A percentile compares a stretch with the other conserved stretches of the same genome.
These are phyloP conservation scores for Setipinna tenuifilis DNA, from an alignment of 2,797 vertebrate genomes.

Conservation along the genomic window DNA sequence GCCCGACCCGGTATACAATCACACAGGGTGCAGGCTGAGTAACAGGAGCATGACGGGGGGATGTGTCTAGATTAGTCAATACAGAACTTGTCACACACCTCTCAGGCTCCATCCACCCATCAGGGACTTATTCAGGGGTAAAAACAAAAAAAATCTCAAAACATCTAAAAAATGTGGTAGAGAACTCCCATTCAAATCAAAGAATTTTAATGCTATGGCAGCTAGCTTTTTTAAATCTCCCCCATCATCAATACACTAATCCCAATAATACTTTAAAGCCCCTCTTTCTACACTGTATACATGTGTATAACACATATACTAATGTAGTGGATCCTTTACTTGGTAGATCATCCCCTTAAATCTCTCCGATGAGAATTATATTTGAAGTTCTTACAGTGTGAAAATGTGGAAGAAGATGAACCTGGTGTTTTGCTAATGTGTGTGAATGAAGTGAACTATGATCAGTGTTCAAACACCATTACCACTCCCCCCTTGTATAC, in stretches of 20 bases:
- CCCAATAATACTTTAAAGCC: neutral
- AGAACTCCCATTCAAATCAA: neutral
- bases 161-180: neutral
- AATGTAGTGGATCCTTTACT: neutral
- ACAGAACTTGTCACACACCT: neutral
- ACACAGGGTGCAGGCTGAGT: too few species aligned
- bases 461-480: neutral
- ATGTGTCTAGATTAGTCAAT: too few species aligned
- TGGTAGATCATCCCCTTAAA: neutral
- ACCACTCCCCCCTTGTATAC: neutral
- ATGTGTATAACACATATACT: neutral
- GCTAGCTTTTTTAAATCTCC: neutral
- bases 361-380: neutral
- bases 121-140: slow-evolving; percentile 40
- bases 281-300: neutral
- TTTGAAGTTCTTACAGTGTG: slow-evolving; percentile 14
- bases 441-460: slow-evolving; percentile 1
- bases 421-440: slow-evolving; percentile 9
- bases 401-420: slow-evolving; percentile 25
- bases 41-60: too few species aligned
- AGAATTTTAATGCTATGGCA: neutral
- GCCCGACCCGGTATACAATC: too few species aligned
- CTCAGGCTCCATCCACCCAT: slow-evolving; percentile 36
- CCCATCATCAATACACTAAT: neutral
- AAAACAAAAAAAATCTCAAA: slow-evolving; percentile 17